Base-by-base conservation (phyloP, 2,888 invertebrate species). In the Xestia xanthographa region DNA sequence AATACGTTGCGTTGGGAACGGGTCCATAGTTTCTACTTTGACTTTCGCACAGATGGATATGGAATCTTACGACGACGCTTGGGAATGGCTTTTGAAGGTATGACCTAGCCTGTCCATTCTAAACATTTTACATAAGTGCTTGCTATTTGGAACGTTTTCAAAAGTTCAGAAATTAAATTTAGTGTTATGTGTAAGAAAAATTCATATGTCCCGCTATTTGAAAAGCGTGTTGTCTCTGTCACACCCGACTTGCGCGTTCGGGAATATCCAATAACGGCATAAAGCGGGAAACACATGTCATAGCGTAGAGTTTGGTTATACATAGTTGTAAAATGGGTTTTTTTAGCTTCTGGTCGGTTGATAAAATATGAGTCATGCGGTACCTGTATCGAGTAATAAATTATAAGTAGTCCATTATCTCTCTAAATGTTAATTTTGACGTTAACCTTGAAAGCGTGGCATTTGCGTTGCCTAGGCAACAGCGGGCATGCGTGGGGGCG, bases 61-160 rank as follows among this genome's bases (percentile, higher is more conserved):
- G 92, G 92, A 94, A 53, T 93, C 92, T 38, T 93, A 93, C 87
- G 90, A 84, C 75, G 92, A 93, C 82, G 84, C 92, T 86, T 93
- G 92, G 92, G 94, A 94, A 76, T 94, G 93, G 93, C 87, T 93
- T 58, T 29, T 92, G 34, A 93, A 94, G 94, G 94, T 94, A 93
- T 60, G 82, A 66, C 71, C 56, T 70, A 65, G 58, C 29, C 56
- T 72, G 69, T 80, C 72, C 65, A 56, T 69, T 77, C 38, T 66
- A 66, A 72, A 72, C 48, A 74, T 65, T 81, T 80, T 80, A 84
- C 63, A 68, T 78, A 80, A 73, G 63, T 65, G 62, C 43, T 62
- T 71, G 70, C 34, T 71, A 63, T 78, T 87, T 84, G 84, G 78
- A 86, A 86, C 81, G 82, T 71, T 76, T 80, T 86, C 84, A 86